phyloP scores from a whole-genome alignment of 2,797 vertebrate species.

The Gallinago stenura region DNA sequence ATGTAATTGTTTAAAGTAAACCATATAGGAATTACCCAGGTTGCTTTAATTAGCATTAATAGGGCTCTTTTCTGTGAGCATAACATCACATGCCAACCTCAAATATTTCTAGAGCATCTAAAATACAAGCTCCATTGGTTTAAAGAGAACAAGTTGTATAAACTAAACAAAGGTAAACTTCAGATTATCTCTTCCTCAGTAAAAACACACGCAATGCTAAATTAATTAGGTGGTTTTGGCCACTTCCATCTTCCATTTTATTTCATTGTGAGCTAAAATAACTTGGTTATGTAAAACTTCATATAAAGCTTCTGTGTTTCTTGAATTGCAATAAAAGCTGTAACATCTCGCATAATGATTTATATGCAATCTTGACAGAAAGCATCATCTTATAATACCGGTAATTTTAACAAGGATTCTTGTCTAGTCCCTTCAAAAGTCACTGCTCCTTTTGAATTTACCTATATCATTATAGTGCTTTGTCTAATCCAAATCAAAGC shows the following conservation, averaged over 20 bases:
- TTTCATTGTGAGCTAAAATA: background rate
- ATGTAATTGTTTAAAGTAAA: conserved; percentile 36
- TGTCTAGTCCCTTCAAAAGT: background rate
- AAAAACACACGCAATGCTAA: background rate
- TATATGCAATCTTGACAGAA: background rate
- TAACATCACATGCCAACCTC: conserved; percentile 30
- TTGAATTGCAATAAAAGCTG: background rate
- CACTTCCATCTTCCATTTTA: background rate
- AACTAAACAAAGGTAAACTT: background rate
- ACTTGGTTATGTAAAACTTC: background rate
- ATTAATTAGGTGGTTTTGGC: background rate
- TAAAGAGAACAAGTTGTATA: background rate
- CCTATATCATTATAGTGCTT: background rate
- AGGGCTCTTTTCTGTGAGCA: background rate
- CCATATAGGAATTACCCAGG: background rate
- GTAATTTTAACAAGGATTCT: background rate
- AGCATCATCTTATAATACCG: background rate
- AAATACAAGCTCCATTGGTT: background rate
- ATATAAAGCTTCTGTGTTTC: background rate
- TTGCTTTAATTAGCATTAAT: conserved; percentile 56
- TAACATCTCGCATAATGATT: background rate
- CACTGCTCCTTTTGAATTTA: background rate
- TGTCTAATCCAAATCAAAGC: background rate
- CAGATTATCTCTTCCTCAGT: background rate
- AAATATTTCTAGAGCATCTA: conserved; percentile 22